Conservation (phyloP, 2,113 vertebrate genomes). For the Poecilia latipinna region DNA sequence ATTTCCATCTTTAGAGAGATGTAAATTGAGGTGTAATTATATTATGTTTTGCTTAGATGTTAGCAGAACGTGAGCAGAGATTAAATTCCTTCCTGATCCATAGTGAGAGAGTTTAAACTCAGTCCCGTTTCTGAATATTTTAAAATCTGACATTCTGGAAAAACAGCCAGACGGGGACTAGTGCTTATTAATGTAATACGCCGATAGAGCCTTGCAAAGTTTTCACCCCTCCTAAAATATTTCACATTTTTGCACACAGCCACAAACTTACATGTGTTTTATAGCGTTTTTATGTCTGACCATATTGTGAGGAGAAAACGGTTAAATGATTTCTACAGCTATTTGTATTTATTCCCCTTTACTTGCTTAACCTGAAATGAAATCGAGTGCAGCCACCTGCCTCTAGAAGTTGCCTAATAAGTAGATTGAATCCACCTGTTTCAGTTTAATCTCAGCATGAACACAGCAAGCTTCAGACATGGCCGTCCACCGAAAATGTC, state of each 20-base stretch:
- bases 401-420: no score
- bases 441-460: no score
- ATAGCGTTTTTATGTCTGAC: no score
- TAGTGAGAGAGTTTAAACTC: background rate
- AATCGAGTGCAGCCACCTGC: no score
- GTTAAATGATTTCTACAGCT: no score
- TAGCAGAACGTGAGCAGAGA: background rate
- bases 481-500: no score
- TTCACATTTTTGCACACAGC: background rate
- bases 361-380: no score
- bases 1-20: slow-evolving; percentile 4
- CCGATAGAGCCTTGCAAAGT: background rate
- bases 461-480: no score
- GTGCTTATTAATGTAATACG: background rate
- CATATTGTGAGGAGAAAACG: no score
- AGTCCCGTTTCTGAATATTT: background rate
- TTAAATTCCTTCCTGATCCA: background rate
- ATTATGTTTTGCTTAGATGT: slow-evolving; percentile 4
- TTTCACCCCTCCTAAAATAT: background rate
- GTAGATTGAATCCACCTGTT: no score
- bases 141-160: background rate
- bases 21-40: slow-evolving; percentile 10
- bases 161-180: background rate
- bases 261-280: background rate
- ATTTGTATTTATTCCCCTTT: no score